Base-by-base conservation (phyloP, 35 echinoderm and acorn worm species). In the Amphiura filiformis region DNA sequence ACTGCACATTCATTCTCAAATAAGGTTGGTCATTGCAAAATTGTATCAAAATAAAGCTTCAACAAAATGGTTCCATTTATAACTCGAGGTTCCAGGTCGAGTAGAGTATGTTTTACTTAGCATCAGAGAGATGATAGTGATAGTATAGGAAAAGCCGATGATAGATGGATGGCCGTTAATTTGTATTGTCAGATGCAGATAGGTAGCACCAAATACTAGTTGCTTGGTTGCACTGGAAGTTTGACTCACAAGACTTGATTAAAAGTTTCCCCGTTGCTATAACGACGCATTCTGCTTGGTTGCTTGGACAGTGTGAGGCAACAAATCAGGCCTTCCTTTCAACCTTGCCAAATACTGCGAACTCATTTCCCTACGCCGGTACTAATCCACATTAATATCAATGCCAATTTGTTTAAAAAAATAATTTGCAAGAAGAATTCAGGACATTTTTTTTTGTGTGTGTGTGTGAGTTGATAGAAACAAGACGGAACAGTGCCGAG, bases 201-300 rank as follows among this genome's bases (percentile, higher is more conserved):
- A 30, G 61, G 15, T 26, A 70, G 61, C 61, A 70, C 61, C 61
- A 30, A 70, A 70, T 70, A 70, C 61, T 70, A 15, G 61, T 70
- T 70, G 61, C 61, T 23, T 70, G 26, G 61, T 70, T 70, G 61
- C 61, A 23, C 61, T 70, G 61, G 61, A 70, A 70, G 61, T 70
- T 70, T 70, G 61, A 70, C 17, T 70, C 61, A 70, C 61, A 70
- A 18, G 61, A 70, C 61, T 70, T 70, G 61, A 70, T 70, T 70
- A 70, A 70, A 70, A 70, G 61, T 70, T 70, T 70, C 61, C 61
- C 61, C 61, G 28, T 70, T 30, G 11, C 61, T n/a, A 70, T 70
- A 30, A 30, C 61, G 61, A 70, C 61, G 61, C 61, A 70, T 70
- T 70, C 28, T 70, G 61, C 61, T 26, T 70, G 61, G 61, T 70